These are phyloP conservation scores for Ashinkailepas kermadecensis DNA, from an alignment of 2,888 invertebrate genomes.

Conservation along the genomic window DNA sequence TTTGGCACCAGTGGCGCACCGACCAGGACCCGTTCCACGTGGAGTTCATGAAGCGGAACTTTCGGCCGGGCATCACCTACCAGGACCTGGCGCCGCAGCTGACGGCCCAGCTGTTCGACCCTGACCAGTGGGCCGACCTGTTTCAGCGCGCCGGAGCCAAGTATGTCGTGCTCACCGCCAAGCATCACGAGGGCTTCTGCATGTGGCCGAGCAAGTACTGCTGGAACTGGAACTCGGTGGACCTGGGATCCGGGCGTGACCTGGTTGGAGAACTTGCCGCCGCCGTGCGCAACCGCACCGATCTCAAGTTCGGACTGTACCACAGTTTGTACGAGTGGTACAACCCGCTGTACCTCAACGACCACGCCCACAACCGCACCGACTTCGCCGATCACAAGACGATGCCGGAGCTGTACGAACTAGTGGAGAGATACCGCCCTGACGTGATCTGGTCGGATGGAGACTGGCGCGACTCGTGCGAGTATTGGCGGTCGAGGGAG, in stretches of 20 bases:
- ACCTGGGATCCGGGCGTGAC: constrained; percentile 43
- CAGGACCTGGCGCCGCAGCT: constrained; percentile 85
- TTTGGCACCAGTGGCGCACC: constrained; percentile 71
- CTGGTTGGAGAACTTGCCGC: constrained; percentile 46
- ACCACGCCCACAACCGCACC: constrained; percentile 39
- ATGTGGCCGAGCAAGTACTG: constrained; percentile 70
- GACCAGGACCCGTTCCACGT: not conserved
- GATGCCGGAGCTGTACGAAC: constrained; percentile 69
- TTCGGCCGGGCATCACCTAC: constrained; percentile 76
- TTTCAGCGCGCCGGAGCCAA: constrained; percentile 78
- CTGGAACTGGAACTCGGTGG: constrained; percentile 75
- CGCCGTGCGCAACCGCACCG: constrained; percentile 54
- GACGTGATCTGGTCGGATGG: constrained; percentile 90
- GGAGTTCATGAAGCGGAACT: constrained; percentile 72
- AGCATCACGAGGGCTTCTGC: constrained; percentile 80
- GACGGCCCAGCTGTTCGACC: constrained; percentile 71
- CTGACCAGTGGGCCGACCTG: constrained; percentile 72
- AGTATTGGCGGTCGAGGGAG: constrained; percentile 75
- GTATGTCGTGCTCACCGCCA: constrained; percentile 74
- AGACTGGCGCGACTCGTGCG: constrained; percentile 34
- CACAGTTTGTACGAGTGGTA: constrained; percentile 74
- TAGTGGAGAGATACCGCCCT: constrained; percentile 47
- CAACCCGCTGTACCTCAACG: constrained; percentile 67
- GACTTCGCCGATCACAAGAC: constrained; percentile 44
- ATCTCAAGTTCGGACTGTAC: constrained; percentile 70